Conservation (phyloP, 2,888 invertebrate genomes). For the Aricia artaxerxes region DNA sequence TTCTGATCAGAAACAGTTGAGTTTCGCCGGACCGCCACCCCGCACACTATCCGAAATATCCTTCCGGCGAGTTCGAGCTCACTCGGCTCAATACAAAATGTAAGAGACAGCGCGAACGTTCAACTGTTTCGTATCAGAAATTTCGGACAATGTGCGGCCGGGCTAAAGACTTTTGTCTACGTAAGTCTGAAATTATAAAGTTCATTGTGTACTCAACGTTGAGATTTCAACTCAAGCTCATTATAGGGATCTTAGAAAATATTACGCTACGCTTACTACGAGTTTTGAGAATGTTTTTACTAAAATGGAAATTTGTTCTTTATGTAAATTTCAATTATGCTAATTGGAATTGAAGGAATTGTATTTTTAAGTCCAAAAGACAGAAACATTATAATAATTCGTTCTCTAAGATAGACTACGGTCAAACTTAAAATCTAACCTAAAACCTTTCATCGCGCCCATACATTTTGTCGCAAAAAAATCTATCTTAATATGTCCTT, state of each 20-base stretch:
- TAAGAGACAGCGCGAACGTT: too few relatives aligned
- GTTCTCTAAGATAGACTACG: too few relatives aligned
- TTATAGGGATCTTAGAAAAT: constrained; percentile 3
- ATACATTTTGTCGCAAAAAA: too few relatives aligned
- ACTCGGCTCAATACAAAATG: too few relatives aligned
- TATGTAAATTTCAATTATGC: not conserved
- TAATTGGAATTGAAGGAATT: not conserved
- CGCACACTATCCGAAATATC: too few relatives aligned
- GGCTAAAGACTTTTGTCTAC: not conserved
- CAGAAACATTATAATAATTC: not conserved
- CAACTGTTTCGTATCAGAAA: too few relatives aligned
- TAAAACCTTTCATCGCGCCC: too few relatives aligned
- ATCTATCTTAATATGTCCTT: too few relatives aligned
- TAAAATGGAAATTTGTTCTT: not conserved
- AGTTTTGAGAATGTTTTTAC: not conserved
- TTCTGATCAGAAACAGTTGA: too few relatives aligned
- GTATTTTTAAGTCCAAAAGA: not conserved
- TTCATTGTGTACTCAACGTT: not conserved
- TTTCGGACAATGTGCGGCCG: too few relatives aligned
- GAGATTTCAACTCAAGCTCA: constrained; percentile 2
- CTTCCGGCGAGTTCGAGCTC: too few relatives aligned
- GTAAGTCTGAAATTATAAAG: not conserved
- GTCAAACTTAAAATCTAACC: not conserved
- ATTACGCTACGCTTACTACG: not conserved
- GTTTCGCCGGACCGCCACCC: too few relatives aligned